Base-by-base conservation (phyloP, 2,888 invertebrate genomes). In the Drosophila lacicola region DNA sequence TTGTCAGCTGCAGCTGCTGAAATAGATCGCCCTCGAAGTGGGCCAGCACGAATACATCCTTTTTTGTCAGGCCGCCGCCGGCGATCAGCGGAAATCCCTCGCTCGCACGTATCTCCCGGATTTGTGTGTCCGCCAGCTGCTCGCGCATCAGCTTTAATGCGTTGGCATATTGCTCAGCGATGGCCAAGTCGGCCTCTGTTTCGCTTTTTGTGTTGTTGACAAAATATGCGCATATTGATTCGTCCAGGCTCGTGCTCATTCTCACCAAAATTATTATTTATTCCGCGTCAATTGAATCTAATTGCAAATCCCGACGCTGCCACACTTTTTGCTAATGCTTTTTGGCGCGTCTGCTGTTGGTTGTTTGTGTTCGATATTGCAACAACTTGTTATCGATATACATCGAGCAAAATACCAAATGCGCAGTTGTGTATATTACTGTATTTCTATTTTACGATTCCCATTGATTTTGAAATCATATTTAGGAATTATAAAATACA, bases 41-140 rank as follows among this genome's bases (percentile, higher is more conserved):
- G 62, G 96, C 95, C 88, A 97, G 93, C 0, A 98, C 95, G 90
- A 97, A 96, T 1, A 97, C 95, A 93, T 96, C 95, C 76, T 94
- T 95, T 78, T 94, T 95, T 0, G 93, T 93, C 2, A 94, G 90
- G 21, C 95, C 95, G 9, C 93, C 93, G 44, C 95, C 94, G 10
- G 93, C 88, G 5, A 94, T 92, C 11, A 91, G 62, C 0, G 92
- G 84, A 1, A 93, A 92, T 70, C 95, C 95, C 13, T 95, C 93
- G 4, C 92, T 91, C 85, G 96, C 95, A 10, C 93, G 93, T 2
- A 96, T 93, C 95, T 97, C 97, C 36, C 91, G 88, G 9, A 92
- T 90, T 17, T 90, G 88, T 1, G 90, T 85, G 8, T 91, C 91
- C 3, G 80, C 77, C 51, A 92, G 80, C 57, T 91, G 90, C 34